Evolutionary conservation across 2,888 invertebrate genomes (phyloP).

Genomic region (Xylota segnis): DNA sequence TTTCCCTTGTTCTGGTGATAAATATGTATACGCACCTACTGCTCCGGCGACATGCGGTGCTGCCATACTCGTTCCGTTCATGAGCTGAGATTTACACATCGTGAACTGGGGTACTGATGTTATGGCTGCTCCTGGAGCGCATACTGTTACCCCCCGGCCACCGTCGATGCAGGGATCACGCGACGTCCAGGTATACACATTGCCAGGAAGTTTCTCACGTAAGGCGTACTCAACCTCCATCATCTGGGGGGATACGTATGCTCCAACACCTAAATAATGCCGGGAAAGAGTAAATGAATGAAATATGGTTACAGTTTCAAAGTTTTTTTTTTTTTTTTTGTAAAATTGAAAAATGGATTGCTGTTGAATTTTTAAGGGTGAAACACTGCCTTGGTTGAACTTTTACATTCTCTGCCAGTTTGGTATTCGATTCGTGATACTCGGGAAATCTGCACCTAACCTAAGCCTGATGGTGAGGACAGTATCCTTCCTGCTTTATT

Average conservation of each 20-base stretch:
- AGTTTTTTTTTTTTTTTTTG: neutral
- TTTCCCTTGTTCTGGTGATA: conserved; percentile 10
- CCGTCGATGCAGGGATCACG: conserved; percentile 95
- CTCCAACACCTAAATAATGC: conserved; percentile 90
- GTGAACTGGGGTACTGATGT: conserved; percentile 97
- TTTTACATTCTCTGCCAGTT: no score
- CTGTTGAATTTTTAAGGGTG: neutral
- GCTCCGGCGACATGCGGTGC: conserved; percentile 98
- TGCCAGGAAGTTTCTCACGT: conserved; percentile 92
- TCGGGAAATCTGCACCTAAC: no score
- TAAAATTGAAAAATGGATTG: neutral
- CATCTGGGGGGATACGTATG: conserved; percentile 99
- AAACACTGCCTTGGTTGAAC: no score
- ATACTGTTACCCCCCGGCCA: conserved; percentile 93
- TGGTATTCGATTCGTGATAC: no score
- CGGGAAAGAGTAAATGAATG: conserved; percentile 1
- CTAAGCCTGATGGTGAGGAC: no score
- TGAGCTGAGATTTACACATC: conserved; percentile 92
- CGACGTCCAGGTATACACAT: conserved; percentile 97
- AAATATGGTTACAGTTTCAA: conserved; percentile 13
- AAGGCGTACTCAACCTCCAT: conserved; percentile 98
- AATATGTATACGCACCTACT: conserved; percentile 85
- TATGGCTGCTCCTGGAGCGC: conserved; percentile 97
- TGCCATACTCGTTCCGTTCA: conserved; percentile 99
- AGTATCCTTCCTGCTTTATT: no score